A percentile compares a stretch with the other conserved stretches of the same genome.
Evolutionary conservation across 1,140 invertebrate species (phyloP).

Genomic region (Scaptomyza hsui): DNA sequence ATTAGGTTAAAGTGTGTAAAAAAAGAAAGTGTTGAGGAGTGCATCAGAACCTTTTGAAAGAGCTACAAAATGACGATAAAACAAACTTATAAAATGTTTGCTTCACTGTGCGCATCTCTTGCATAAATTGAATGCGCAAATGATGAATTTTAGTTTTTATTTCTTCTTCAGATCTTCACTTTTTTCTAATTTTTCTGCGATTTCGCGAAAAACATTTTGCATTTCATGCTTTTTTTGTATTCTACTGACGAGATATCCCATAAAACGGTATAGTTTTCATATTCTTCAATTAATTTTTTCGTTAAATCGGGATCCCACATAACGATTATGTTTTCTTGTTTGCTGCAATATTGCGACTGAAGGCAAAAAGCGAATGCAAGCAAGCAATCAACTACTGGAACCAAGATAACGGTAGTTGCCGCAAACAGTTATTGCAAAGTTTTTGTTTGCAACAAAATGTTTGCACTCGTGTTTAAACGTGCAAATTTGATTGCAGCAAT

Average conservation of each 20-base stretch:
- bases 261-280: no score
- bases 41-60: no score
- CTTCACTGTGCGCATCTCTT: slow-evolving; percentile 21
- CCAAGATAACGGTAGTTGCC: slow-evolving; percentile 1
- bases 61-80: no score
- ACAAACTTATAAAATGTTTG: no score
- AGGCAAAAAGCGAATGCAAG: background rate
- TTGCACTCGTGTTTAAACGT: slow-evolving; percentile 18
- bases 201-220: slow-evolving; percentile 10
- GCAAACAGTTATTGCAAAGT: slow-evolving; percentile 1
- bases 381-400: slow-evolving; percentile 12
- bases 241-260: background rate
- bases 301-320: no score
- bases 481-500: slow-evolving; percentile 13
- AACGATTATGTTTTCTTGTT: no score
- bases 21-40: no score
- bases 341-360: no score
- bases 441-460: slow-evolving; percentile 30
- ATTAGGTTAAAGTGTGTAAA: no score
- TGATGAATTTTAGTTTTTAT: slow-evolving; percentile 25
- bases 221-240: slow-evolving; percentile 14
- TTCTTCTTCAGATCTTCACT: slow-evolving; percentile 2
- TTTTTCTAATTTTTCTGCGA: slow-evolving; percentile 10
- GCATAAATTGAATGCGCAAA: slow-evolving; percentile 22
- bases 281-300: slow-evolving; percentile 2